These are phyloP conservation scores for Argyra leucocephala DNA, from an alignment of 2,888 invertebrate genomes.

Conservation along the genomic window DNA sequence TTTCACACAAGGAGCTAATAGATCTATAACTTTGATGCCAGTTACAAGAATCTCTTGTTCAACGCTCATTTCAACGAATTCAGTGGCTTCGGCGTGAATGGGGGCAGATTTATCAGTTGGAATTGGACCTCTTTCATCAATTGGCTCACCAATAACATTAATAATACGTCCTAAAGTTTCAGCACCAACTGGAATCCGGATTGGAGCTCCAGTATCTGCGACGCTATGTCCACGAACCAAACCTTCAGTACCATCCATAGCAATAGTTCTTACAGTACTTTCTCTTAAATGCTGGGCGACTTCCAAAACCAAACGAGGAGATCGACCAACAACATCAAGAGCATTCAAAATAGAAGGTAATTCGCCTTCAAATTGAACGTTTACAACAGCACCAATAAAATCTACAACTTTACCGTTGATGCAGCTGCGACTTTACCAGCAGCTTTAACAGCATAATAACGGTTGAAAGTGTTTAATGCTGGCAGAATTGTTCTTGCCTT, in stretches of 20 bases:
- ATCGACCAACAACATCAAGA: slow-evolving; percentile 77
- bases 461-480: slow-evolving; percentile 34
- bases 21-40: slow-evolving; percentile 89
- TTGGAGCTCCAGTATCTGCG: slow-evolving; percentile 74
- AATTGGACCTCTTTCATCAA: slow-evolving; percentile 84
- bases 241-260: slow-evolving; percentile 92
- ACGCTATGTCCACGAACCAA: slow-evolving; percentile 77
- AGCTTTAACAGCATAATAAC: slow-evolving; percentile 32
- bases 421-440: slow-evolving; percentile 30
- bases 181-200: slow-evolving; percentile 83
- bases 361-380: slow-evolving; percentile 84
- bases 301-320: slow-evolving; percentile 70
- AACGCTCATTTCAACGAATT: slow-evolving; percentile 80
- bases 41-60: slow-evolving; percentile 73
- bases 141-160: slow-evolving; percentile 83
- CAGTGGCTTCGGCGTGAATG: slow-evolving; percentile 83
- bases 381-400: slow-evolving; percentile 95
- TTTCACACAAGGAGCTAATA: slow-evolving; percentile 86
- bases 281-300: slow-evolving; percentile 90
- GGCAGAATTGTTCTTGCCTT: slow-evolving; percentile 29
- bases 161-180: slow-evolving; percentile 88
- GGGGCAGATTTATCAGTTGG: slow-evolving; percentile 61
- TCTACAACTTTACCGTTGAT: slow-evolving; percentile 55
- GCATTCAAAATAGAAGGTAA: slow-evolving; percentile 91
- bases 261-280: slow-evolving; percentile 82